Percentiles rank a stretch among this genome's conserved stretches.
Evolutionary conservation across 2,797 vertebrate species (phyloP).

Genomic region (Acanthurus lineatus): DNA sequence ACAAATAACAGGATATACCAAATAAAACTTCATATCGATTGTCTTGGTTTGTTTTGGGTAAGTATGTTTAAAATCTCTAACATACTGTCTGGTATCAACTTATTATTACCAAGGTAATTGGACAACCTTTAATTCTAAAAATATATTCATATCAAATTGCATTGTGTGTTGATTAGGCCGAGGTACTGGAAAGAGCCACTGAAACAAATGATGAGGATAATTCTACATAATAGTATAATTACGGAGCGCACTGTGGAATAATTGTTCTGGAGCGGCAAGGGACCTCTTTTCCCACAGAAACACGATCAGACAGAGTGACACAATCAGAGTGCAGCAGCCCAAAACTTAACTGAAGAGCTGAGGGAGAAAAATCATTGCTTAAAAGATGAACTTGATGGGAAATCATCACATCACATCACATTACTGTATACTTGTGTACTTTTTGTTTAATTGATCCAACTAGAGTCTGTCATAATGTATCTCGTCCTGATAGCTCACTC

Average conservation of each 20-base stretch:
- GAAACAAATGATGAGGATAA: conserved; percentile 43
- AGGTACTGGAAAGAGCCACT: background rate
- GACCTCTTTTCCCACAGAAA: conserved; percentile 39
- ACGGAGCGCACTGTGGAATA: conserved; percentile 51
- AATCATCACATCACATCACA: too few relatives aligned
- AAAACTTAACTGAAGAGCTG: conserved; percentile 4
- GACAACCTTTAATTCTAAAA: background rate
- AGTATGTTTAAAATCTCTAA: background rate
- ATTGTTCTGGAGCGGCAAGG: conserved; percentile 44
- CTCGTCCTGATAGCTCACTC: background rate
- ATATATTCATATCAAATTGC: background rate
- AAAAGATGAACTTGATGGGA: conserved; percentile 2
- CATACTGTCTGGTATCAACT: background rate
- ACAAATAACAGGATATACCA: conserved; percentile 8
- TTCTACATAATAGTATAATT: conserved; percentile 59
- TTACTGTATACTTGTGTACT: background rate
- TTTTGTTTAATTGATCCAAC: background rate
- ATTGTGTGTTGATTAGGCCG: background rate
- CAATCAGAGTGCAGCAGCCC: background rate
- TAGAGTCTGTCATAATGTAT: background rate
- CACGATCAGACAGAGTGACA: conserved; percentile 25
- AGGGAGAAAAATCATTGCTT: conserved; percentile 1
- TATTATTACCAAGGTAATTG: background rate
- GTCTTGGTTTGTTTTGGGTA: background rate
- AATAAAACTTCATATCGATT: background rate